These are phyloP conservation scores for Rotaria magnacalcarata DNA, from an alignment of 2,888 invertebrate genomes.

Conservation along the genomic window DNA sequence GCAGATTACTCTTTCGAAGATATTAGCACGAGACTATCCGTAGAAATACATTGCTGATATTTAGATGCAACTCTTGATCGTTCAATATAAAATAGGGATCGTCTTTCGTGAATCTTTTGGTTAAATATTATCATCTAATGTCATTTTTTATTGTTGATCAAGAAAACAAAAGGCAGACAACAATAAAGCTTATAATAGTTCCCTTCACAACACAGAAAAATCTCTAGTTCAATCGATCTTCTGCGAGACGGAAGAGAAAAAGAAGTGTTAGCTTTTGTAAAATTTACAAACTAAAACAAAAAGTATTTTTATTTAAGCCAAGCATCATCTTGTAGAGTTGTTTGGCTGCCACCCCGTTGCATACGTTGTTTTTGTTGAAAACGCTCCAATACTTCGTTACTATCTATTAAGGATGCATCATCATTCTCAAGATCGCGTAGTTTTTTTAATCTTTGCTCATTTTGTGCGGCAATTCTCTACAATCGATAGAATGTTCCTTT, in stretches of 20 bases:
- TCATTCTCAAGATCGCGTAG: slow-evolving; percentile 42
- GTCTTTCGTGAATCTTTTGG: too few relatives aligned
- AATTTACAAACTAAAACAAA: not conserved
- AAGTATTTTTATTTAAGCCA: not conserved
- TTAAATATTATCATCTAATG: too few relatives aligned
- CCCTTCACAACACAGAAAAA: not conserved
- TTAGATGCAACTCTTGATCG: too few relatives aligned
- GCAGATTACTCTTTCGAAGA: too few relatives aligned
- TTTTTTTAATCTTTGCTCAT: slow-evolving; percentile 44
- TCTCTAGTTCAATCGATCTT: too few relatives aligned
- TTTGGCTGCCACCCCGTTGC: slow-evolving; percentile 2
- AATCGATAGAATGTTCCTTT: not conserved
- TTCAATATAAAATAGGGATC: too few relatives aligned
- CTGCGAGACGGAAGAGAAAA: not conserved
- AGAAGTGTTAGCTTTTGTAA: not conserved
- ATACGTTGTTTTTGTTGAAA: slow-evolving; percentile 25
- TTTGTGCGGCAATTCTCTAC: slow-evolving; percentile 40
- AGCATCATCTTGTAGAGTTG: slow-evolving; percentile 28
- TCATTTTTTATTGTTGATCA: not conserved
- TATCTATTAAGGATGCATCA: slow-evolving; percentile 3
- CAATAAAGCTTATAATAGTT: not conserved
- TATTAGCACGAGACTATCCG: too few relatives aligned
- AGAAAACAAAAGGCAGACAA: not conserved
- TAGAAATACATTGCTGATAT: too few relatives aligned
- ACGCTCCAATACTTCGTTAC: slow-evolving; percentile 32